A percentile compares a stretch with the other conserved stretches of the same genome.
These are phyloP conservation scores for Diadophis punctatus DNA, from an alignment of 2,113 vertebrate genomes.

Conservation along the genomic window DNA sequence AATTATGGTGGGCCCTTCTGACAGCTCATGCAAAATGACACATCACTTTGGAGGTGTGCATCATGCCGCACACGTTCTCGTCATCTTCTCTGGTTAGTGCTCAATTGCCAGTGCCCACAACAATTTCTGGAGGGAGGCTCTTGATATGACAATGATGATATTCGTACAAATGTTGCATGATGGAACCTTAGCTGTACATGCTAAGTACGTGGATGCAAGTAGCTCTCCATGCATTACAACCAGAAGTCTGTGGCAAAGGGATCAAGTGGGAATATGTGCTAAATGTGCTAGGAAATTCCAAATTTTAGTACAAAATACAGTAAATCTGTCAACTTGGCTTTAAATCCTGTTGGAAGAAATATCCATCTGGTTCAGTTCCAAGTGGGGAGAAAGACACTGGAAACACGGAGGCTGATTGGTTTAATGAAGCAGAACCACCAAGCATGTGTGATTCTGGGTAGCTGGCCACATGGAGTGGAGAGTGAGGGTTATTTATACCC, in stretches of 20 bases:
- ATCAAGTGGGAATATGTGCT: not conserved
- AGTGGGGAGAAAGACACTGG: too few species aligned
- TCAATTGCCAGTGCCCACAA: not conserved
- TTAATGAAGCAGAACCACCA: too few species aligned
- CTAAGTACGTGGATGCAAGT: not conserved
- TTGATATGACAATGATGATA: not conserved
- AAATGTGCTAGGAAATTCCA: not conserved
- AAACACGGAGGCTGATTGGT: too few species aligned
- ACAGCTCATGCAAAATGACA: slow-evolving; percentile 7
- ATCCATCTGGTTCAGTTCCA: too few species aligned
- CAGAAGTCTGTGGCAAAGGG: not conserved
- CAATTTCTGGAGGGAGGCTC: not conserved
- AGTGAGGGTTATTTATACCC: too few species aligned
- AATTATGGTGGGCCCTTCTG: not conserved
- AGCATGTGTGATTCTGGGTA: too few species aligned
- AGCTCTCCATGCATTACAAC: not conserved
- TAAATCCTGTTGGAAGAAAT: too few species aligned
- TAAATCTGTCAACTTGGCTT: not conserved
- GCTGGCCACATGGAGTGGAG: too few species aligned
- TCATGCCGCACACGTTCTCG: not conserved
- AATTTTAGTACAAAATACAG: not conserved
- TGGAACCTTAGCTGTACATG: not conserved
- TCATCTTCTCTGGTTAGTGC: not conserved
- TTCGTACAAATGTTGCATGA: not conserved
- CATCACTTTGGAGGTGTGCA: not conserved